Base-by-base conservation (phyloP, 2,797 vertebrate genomes). In the Psittacula echo region DNA sequence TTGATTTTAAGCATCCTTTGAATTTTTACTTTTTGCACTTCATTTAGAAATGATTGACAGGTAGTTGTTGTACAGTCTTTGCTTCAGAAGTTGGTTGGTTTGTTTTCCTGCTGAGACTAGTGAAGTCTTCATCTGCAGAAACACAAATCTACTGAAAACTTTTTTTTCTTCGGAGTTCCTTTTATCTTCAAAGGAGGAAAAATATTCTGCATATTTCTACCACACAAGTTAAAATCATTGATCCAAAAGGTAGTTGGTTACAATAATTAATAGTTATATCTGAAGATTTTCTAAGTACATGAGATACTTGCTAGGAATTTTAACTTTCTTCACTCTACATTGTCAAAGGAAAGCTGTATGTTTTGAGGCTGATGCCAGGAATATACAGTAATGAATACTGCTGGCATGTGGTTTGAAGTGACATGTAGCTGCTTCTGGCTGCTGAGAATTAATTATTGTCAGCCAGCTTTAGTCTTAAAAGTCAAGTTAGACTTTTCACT, bases 391-490 rank as follows among this genome's bases (percentile, higher is more conserved):
- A 34, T 41, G 73, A 60, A 32, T 75, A 11, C 10, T 79, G 19
- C 73, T 84, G 73, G n/a, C 17, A 27, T 0, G 0, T 53, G 72
- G 39, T 66, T 83, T 71, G 13, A 95, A 91, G 72, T 9, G 26
- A 65, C 42, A 12, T 45, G 18, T 61, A 60, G 37, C 62, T 94
- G 68, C 66, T 87, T 42, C 67, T 89, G 87, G 50, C 72, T 96
- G 70, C 82, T 88, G 60, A 68, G 68, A 58, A 45, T 85, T 79
- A 88, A 53, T 84, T 96, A 66, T 81, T 86, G 34, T 76, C 20
- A 70, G 29, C 20, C 48, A 34, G 17, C 32, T 76, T 89, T 13
- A 60, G 34, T 54, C 42, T 61, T 58, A 47, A 23, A 89, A 77
- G 39, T 76, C 85, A 51, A 26, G 68, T 66, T 91, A 44, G 29